These are phyloP conservation scores for Eupristina koningsbergeri DNA, from an alignment of 1,140 invertebrate species.

Conservation along the genomic window DNA sequence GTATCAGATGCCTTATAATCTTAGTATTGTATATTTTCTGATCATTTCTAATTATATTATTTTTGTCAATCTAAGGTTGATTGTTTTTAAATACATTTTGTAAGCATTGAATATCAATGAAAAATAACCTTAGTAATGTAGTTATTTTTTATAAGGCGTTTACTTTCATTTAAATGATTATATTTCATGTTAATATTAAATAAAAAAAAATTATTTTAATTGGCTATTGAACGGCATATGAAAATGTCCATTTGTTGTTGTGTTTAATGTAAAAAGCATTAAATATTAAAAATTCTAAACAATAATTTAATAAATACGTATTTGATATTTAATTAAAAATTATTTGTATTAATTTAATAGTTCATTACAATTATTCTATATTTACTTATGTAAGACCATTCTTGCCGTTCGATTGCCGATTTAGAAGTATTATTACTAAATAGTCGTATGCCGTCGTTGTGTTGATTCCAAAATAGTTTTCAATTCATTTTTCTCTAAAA, in stretches of 20 bases:
- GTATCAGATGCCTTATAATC: constrained; percentile 35
- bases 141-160: constrained; percentile 35
- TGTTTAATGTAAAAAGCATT: constrained; percentile 34
- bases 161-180: constrained; percentile 49
- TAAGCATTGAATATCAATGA: constrained; percentile 41
- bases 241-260: constrained; percentile 25
- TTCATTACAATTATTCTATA: not conserved
- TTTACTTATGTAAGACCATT: constrained; percentile 6
- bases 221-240: constrained; percentile 47
- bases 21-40: constrained; percentile 44
- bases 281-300: constrained; percentile 20
- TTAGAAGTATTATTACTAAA: constrained; percentile 50
- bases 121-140: constrained; percentile 30
- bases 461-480: constrained; percentile 48
- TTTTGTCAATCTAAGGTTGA: constrained; percentile 59
- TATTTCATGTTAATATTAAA: constrained; percentile 49
- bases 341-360: not conserved
- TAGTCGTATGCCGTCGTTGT: constrained; percentile 42
- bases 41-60: constrained; percentile 41
- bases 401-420: constrained; percentile 45
- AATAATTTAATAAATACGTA: constrained; percentile 6
- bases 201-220: constrained; percentile 41
- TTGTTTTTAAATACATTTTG: constrained; percentile 55
- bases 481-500: constrained; percentile 33
- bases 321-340: constrained; percentile 20